These are phyloP conservation scores for Beris morrisii DNA, from an alignment of 2,888 invertebrate genomes.

Conservation along the genomic window DNA sequence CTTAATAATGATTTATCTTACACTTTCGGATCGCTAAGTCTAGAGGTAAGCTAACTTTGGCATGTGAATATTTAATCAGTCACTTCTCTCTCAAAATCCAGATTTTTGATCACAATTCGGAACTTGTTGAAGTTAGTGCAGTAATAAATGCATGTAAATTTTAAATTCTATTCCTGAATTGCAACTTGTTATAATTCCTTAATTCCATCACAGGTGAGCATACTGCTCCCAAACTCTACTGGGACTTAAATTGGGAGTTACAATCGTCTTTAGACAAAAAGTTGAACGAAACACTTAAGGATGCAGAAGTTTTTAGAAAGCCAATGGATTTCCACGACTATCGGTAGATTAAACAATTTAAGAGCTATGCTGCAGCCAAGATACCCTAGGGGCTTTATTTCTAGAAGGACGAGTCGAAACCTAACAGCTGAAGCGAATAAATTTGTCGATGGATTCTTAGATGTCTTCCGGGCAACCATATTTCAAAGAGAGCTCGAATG, in stretches of 20 bases:
- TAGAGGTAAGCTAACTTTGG: slow-evolving; percentile 7
- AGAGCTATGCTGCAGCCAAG: not conserved
- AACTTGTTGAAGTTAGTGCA: slow-evolving; percentile 7
- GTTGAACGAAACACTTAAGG: not conserved
- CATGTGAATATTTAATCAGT: not conserved
- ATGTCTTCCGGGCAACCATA: not conserved
- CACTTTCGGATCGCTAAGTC: not conserved
- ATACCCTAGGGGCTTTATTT: not conserved
- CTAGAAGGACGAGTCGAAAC: not conserved
- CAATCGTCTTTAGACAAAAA: not conserved
- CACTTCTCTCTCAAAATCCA: not conserved
- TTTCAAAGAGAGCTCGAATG: not conserved
- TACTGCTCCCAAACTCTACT: slow-evolving; percentile 17
- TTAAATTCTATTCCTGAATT: no score
- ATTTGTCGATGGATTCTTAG: slow-evolving; percentile 16
- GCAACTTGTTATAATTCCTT: not conserved
- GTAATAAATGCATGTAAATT: slow-evolving; percentile 10
- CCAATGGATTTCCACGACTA: not conserved
- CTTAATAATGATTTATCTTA: slow-evolving; percentile 12
- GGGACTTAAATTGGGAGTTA: slow-evolving; percentile 19
- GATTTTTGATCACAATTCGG: slow-evolving; percentile 18
- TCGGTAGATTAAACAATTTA: slow-evolving; percentile 7
- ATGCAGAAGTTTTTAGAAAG: not conserved
- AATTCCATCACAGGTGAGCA: slow-evolving; percentile 4
- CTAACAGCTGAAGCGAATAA: not conserved